Evolutionary conservation across 1,140 invertebrate genomes (phyloP), one percentile per base, ranked within the genome.

Genomic region (Kradibia gibbosae): DNA sequence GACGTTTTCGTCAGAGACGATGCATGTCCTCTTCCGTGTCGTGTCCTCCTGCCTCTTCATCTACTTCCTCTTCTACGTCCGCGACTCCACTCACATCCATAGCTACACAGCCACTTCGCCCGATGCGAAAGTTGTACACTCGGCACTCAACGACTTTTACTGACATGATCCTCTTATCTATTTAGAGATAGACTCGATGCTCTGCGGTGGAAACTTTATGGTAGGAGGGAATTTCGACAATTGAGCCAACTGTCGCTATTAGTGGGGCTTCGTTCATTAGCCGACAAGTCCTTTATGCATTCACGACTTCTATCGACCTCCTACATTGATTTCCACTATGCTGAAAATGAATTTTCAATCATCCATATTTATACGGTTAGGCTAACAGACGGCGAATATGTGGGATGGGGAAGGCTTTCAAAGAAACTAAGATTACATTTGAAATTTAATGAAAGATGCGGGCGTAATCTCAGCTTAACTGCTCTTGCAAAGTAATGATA

Each of bases 1-100:
- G 86, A 86, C 86, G 74, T 82, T 82, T 85, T 83, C 83, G 72
- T 72, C 74, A 76, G 28, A 45, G 80, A 50, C 25, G 77, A 80
- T 53, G 65, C 78, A n/a, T 77, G 31, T 45, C 76, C 55, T 80
- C 57, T n/a, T n/a, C n/a, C n/a, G n/a, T n/a, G n/a, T n/a, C n/a
- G n/a, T n/a, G 28, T 65, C 57, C 65, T 75, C 55, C 45, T 74
- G 31, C 55, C 22, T 75, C 22, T 67, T 53, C 45, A 22, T 78
- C 74, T 80, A 62, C 3, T 7, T 55, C 28, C 70, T 67, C 28
- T 45, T 72, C 45, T 74, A 39, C 20, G 28, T 25, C 71, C 34
- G 25, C 25, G 22, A 25, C 20, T 81, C 13, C 28, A 10, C 65
- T 17, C 55, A 65, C 71, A 60, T 79, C 39, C 76, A 7, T 25